Conservation (phyloP, 2,888 invertebrate genomes). For the Pantelozetes paolii region DNA sequence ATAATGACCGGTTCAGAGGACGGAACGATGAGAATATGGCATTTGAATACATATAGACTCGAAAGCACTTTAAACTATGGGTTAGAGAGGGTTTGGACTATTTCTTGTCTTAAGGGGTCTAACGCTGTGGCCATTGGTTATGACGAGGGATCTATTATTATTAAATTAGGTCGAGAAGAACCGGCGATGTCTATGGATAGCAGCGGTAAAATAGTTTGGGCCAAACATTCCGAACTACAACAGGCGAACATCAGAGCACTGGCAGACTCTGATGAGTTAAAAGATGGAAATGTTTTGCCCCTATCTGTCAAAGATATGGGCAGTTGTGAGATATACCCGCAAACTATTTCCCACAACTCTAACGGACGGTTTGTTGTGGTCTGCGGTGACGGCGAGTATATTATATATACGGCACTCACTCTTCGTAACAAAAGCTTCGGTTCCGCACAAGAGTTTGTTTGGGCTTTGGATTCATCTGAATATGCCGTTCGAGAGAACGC, state of each 20-base stretch:
- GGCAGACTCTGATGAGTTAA: slow-evolving; percentile 62
- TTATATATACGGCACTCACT: slow-evolving; percentile 99
- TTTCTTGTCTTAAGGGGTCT: slow-evolving; percentile 83
- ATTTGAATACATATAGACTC: slow-evolving; percentile 93
- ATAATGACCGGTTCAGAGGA: slow-evolving; percentile 96
- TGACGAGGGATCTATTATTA: slow-evolving; percentile 91
- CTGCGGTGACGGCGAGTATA: slow-evolving; percentile 99
- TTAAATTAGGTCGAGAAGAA: slow-evolving; percentile 94
- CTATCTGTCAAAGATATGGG: slow-evolving; percentile 98
- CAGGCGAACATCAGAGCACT: slow-evolving; percentile 87
- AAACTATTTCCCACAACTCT: slow-evolving; percentile 95
- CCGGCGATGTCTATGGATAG: slow-evolving; percentile 99
- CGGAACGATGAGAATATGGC: slow-evolving; percentile 93
- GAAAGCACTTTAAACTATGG: slow-evolving; percentile 97
- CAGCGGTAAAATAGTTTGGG: slow-evolving; percentile 98
- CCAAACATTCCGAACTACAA: slow-evolving; percentile 95
- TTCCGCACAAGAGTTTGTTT: slow-evolving; percentile 96
- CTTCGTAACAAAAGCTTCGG: slow-evolving; percentile 98
- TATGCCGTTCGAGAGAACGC: slow-evolving; percentile 74
- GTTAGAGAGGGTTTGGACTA: slow-evolving; percentile 96
- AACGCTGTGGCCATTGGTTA: slow-evolving; percentile 97
- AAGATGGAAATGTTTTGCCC: slow-evolving; percentile 87
- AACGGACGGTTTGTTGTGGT: slow-evolving; percentile 94
- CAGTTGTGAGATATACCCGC: slow-evolving; percentile 97
- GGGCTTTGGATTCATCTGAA: slow-evolving; percentile 94